Evolutionary conservation across 2,888 invertebrate species (phyloP), one percentile per base, ranked within the genome.

Genomic region (Andrena fulva): DNA sequence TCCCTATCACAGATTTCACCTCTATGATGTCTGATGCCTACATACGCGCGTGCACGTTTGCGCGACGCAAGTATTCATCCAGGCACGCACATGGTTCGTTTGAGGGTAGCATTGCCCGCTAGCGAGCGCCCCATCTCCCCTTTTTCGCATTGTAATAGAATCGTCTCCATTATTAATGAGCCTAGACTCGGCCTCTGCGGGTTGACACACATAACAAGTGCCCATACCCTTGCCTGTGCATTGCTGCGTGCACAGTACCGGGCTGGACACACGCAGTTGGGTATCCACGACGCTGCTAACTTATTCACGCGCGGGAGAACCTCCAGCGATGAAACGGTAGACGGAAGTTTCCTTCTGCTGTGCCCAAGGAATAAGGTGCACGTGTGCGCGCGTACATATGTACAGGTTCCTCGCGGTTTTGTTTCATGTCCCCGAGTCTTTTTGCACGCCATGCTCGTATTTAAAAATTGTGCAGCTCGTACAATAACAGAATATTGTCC

Each of bases 101-200:
- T 67, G 66, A 62, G 73, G 73, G 81, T 77, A 75, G 71, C 68
- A 42, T 67, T 74, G 63, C 69, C 73, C 67, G 80, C n/a, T 42
- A 20, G 62, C 59, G 76, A 73, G 64, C 62, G 64, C 50, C 50
- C 67, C 63, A 33, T 68, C 29, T 54, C 59, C 72, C 73, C 71
- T 74, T 74, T 75, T 75, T 86, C 81, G 82, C 78, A 89, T 90
- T 87, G 90, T 89, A 90, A 90, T 91, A 90, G 89, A 90, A 91
- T 91, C 87, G 89, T 89, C 88, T 91, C 85, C 89, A 91, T 91
- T 90, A 91, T 90, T 90, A 91, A 90, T 87, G 89, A 88, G 87
- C 76, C 85, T 85, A 80, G 85, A 74, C 82, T 84, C 66, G 77
- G 83, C 85, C 78, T 62, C 83, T 75, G 68, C 70, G 69, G 72